Percentiles rank a stretch among this genome's conserved stretches.
phyloP scores from a whole-genome alignment of 2,113 vertebrate genomes.

The Stictonetta naevosa region DNA sequence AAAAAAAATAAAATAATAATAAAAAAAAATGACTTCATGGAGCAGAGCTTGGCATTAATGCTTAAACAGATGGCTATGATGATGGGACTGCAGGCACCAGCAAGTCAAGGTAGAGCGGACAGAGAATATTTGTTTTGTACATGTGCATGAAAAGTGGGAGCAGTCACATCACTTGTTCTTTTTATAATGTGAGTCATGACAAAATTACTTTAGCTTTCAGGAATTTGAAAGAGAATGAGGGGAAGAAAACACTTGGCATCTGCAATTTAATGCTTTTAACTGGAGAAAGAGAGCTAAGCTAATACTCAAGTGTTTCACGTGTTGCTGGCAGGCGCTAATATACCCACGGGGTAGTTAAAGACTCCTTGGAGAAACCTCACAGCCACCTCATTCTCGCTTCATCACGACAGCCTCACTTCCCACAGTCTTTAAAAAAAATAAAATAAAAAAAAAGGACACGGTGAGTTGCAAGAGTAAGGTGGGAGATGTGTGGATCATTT shows the following conservation, averaged over 20 bases:
- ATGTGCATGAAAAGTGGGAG: slow-evolving; percentile 73
- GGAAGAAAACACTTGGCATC: slow-evolving; percentile 69
- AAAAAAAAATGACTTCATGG: background rate
- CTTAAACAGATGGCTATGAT: slow-evolving; percentile 52
- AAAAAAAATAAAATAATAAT: background rate
- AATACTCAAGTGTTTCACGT: slow-evolving; percentile 67
- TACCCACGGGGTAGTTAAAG: slow-evolving; percentile 46
- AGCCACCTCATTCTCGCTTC: slow-evolving; percentile 17
- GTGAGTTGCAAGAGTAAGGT: slow-evolving; percentile 21
- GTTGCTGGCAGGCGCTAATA: slow-evolving; percentile 64
- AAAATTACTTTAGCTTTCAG: slow-evolving; percentile 80
- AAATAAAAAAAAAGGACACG: background rate
- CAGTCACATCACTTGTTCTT: slow-evolving; percentile 77
- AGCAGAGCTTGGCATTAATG: slow-evolving; percentile 44
- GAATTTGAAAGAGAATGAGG: slow-evolving; percentile 72
- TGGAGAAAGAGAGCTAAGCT: slow-evolving; percentile 72
- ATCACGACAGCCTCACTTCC: slow-evolving; percentile 50
- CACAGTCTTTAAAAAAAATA: background rate
- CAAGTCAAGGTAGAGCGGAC: slow-evolving; percentile 60
- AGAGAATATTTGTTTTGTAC: slow-evolving; percentile 69
- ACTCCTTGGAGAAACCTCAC: slow-evolving; percentile 47
- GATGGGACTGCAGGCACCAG: slow-evolving; percentile 57
- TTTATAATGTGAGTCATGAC: slow-evolving; percentile 81
- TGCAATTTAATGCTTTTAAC: slow-evolving; percentile 83
- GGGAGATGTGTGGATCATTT: slow-evolving; percentile 21